Base-by-base conservation (phyloP, 2,797 vertebrate species). In the Microcaecilia unicolor region DNA sequence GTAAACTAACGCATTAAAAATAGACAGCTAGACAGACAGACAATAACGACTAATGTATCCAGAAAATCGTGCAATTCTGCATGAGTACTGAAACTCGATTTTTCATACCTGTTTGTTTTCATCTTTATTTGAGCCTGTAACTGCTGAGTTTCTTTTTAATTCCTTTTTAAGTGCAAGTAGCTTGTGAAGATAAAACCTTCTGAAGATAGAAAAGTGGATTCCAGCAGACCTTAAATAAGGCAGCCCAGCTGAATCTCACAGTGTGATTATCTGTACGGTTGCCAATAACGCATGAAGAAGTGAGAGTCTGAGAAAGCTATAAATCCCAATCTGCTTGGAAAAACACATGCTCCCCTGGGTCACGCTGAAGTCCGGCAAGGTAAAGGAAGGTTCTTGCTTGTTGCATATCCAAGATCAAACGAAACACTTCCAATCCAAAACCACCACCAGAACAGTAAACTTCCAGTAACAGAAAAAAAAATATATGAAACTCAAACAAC, bases 221-320 rank as follows among this genome's bases (percentile, higher is more conserved):
- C 54, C 67, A 60, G 46, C 37, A 30, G 22, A 41, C 59, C 41
- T 61, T 49, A 59, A 70, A 69, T 47, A 61, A 55, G 28, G 30
- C 45, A 52, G 41, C 15, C 37, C 15, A 37, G 44, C 18, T 41
- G 34, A n/a, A 36, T 30, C 59, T 61, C 58, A 55, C 25, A 25
- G 0, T 44, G 48, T 57, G 62, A 56, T 58, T 48, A 67, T 47
- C 50, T 50, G 34, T 31, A 36, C 20, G 6, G 37, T 41, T 69
- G 55, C 49, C 54, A 67, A 44, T 41, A 53, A 21, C 18, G 32
- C 31, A 22, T 19, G 3, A 10, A 34, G 38, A 44, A 61, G 55
- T 37, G 43, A 42, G 54, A 40, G 41, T 43, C 47, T 65, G 33
- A 3, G 11, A 68, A 56, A 44, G 42, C 45, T 31, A 59, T 46